A percentile compares a stretch with the other conserved stretches of the same genome.
These are phyloP conservation scores for Antigone vipio DNA, from an alignment of 2,113 vertebrate genomes.

Conservation along the genomic window DNA sequence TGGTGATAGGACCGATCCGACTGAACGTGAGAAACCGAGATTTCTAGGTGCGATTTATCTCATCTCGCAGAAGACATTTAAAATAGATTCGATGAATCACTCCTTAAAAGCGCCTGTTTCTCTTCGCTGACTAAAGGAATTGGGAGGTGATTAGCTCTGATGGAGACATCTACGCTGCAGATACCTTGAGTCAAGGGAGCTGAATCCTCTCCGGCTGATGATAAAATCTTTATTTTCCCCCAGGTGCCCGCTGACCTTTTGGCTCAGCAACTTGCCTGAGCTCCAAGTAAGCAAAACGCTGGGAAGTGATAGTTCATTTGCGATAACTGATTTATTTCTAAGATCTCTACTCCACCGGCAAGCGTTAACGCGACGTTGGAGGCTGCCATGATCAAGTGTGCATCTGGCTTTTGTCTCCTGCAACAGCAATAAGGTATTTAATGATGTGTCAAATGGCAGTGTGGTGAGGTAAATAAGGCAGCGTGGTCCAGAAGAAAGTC, in stretches of 20 bases:
- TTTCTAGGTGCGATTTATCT: not conserved
- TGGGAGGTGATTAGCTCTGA: not conserved
- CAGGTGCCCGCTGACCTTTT: not conserved
- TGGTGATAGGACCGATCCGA: not conserved
- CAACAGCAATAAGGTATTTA: not conserved
- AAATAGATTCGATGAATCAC: not conserved
- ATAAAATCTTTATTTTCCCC: not conserved
- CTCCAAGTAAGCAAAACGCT: not conserved
- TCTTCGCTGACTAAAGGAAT: not conserved
- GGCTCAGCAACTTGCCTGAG: not conserved
- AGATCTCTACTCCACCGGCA: not conserved
- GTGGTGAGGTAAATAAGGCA: not conserved
- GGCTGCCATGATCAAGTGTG: not conserved
- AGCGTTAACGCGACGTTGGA: rapidly evolving
- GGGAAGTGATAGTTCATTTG: not conserved
- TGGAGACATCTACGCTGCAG: not conserved
- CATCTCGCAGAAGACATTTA: not conserved
- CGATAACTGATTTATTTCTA: not conserved
- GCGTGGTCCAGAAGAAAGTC: not conserved
- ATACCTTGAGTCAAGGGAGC: not conserved
- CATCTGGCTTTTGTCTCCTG: not conserved
- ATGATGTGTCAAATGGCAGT: not conserved
- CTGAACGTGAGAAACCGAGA: rapidly evolving
- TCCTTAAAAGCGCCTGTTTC: not conserved
- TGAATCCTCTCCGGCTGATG: not conserved